Evolutionary conservation across 2,888 invertebrate genomes (phyloP), one percentile per base, ranked within the genome.

Genomic region (Melikaiella ostensackeni): DNA sequence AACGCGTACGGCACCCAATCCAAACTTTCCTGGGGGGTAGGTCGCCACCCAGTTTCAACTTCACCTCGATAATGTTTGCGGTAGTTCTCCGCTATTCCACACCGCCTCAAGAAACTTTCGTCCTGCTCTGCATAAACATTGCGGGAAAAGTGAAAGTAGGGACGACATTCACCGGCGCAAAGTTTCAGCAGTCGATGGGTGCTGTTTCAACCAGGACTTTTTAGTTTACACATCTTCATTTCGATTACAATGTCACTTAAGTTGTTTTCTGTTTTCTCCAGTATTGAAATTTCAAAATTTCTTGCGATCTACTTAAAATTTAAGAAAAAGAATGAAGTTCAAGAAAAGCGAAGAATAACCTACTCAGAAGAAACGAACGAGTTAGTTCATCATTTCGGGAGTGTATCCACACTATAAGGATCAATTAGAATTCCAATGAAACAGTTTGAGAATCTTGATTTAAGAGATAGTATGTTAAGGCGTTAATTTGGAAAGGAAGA

Each of bases 91-190:
- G 46, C 19, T 70, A 50, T 30, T 70, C 21, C 76, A 55, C 64
- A 59, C 82, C 81, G 79, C 82, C 82, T 81, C 88, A 85, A 85
- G 89, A 91, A 91, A 91, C 87, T 91, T 91, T 87, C 86, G 84
- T 86, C 85, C 87, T 85, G 85, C 87, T 90, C 89, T 89, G 89
- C 89, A 90, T 89, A 90, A 90, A 89, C 89, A 90, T 89, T 88
- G 88, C 87, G 84, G 87, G 85, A 88, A 90, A 86, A 90, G 91
- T 88, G 90, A 91, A 90, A 91, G 91, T 89, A 87, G 86, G 83
- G 83, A 83, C 87, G 87, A 83, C 87, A 86, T 85, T 85, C 85
- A 84, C 81, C 74, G 77, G 79, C 81, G 79, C 81, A 78, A 86
- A 87, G 83, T 87, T 88, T 82, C 78, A 79, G 75, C 75, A 77